Percentiles rank a stretch among this genome's conserved stretches.
Conservation (phyloP, 1,140 invertebrate genomes). For the Trichoplusia ni region DNA sequence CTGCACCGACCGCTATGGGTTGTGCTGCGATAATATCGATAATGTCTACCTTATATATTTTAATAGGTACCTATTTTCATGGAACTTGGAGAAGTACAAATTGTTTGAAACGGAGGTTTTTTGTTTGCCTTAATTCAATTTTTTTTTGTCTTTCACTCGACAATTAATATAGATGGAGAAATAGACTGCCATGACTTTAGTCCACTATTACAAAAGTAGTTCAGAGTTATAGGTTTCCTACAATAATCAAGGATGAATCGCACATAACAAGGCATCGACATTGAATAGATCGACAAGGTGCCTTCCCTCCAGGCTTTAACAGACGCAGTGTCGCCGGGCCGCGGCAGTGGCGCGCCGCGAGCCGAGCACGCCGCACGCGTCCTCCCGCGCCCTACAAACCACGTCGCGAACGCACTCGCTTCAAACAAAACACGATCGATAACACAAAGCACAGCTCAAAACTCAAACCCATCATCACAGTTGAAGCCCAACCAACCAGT, state of each 20-base stretch:
- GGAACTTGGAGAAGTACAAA: too few species aligned
- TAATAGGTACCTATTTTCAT: too few species aligned
- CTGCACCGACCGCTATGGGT: not conserved
- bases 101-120: too few species aligned
- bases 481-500: not conserved
- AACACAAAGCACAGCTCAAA: conserved; percentile 56
- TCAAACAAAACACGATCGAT: conserved; percentile 53
- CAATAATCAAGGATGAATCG: not conserved
- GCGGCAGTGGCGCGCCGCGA: conserved; percentile 65
- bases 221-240: too few species aligned
- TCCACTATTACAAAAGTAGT: too few species aligned
- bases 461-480: conserved; percentile 9
- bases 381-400: not conserved
- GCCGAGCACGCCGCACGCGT: conserved; percentile 32
- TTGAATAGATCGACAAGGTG: conserved; percentile 16
- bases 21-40: not conserved
- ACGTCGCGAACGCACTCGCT: not conserved
- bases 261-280: conserved; percentile 29
- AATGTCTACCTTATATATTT: too few species aligned
- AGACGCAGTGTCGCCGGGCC: conserved; percentile 69
- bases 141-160: too few species aligned
- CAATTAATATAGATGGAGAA: too few species aligned
- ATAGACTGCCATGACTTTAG: too few species aligned
- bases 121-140: too few species aligned
- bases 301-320: conserved; percentile 49